Evolutionary conservation across 1,140 invertebrate species (phyloP).

Genomic region (Oryctes rhinoceros): DNA sequence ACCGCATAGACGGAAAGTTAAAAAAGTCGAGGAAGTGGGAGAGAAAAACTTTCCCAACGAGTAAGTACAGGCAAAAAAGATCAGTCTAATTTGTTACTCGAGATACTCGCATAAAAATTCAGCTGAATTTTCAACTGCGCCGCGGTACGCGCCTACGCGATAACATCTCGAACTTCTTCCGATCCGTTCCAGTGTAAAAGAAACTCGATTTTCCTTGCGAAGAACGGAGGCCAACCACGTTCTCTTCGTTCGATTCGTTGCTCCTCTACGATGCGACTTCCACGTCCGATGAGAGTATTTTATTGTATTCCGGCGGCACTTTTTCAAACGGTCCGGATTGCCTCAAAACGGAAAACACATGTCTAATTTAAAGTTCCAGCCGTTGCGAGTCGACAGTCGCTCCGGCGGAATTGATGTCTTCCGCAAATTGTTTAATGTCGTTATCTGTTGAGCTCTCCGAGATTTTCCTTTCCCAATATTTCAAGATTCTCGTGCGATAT

Average conservation of each 20-base stretch:
- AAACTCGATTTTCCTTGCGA: not conserved
- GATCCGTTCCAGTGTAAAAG: not conserved
- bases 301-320: not conserved
- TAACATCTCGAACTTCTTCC: slow-evolving; percentile 14
- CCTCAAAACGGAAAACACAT: slow-evolving; percentile 8
- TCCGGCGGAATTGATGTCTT: not conserved
- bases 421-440: slow-evolving; percentile 9
- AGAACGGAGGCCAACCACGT: not conserved
- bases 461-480: too few relatives aligned
- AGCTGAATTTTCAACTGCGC: not conserved
- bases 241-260: not conserved
- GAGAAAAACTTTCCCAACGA: not conserved
- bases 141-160: not conserved
- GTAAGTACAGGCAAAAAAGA: slow-evolving; percentile 2
- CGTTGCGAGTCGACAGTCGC: not conserved
- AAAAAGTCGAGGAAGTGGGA: not conserved
- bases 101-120: slow-evolving; percentile 1
- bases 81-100: slow-evolving; percentile 14
- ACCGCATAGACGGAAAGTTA: not conserved
- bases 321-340: not conserved
- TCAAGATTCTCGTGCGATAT: too few relatives aligned
- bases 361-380: slow-evolving; percentile 14
- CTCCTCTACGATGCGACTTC: not conserved
- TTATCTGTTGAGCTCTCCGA: not conserved
- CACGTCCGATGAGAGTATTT: not conserved